Evolutionary conservation across 2,797 vertebrate genomes (phyloP).

Genomic region (Mus caroli): DNA sequence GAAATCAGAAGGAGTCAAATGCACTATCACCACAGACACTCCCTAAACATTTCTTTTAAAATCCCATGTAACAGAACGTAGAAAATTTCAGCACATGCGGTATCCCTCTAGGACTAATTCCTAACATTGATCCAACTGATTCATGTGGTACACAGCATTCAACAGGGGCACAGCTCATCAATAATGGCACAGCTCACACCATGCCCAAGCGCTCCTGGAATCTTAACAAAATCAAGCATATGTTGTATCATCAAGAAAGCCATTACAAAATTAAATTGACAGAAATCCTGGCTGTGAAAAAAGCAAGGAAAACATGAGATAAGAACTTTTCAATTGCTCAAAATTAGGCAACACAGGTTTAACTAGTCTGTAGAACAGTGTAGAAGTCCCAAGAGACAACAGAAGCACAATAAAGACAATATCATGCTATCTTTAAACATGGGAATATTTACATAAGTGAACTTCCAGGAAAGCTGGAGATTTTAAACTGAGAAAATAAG

Average conservation of each 20-base stretch:
- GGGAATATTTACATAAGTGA: neutral
- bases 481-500: neutral
- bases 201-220: neutral
- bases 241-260: neutral
- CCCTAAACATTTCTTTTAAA: conserved; percentile 5
- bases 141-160: rapidly evolving
- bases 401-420: neutral
- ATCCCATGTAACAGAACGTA: neutral
- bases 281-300: conserved; percentile 4
- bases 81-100: neutral
- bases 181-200: neutral
- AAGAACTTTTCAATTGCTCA: neutral
- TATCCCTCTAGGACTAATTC: neutral
- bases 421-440: neutral
- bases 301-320: neutral
- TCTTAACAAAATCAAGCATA: neutral
- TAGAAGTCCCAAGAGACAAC: conserved; percentile 8
- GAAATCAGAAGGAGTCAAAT: neutral
- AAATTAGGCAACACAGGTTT: neutral
- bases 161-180: neutral
- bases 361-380: neutral
- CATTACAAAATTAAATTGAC: conserved; percentile 6
- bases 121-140: neutral
- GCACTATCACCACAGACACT: neutral
- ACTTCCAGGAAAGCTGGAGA: conserved; percentile 31